phyloP scores from a whole-genome alignment of 2,113 vertebrate species.

The Sterrhoptilus dennistouni region DNA sequence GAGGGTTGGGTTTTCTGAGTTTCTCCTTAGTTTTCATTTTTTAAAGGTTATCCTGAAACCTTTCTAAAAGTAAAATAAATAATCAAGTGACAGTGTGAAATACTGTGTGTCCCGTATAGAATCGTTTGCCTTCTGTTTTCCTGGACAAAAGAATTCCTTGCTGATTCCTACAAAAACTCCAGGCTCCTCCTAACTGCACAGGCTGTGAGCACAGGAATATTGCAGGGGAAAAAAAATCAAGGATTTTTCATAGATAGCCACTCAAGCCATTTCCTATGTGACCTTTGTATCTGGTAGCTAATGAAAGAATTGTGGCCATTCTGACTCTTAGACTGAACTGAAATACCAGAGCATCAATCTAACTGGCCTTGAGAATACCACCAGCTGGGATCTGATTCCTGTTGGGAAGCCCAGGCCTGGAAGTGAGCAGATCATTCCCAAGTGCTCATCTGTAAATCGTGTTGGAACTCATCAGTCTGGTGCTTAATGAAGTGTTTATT shows the following conservation, averaged over 20 bases:
- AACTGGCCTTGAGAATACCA: not conserved
- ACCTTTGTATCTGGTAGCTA: not conserved
- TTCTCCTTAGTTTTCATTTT: not conserved
- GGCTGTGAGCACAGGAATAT: fast-evolving
- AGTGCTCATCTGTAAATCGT: not conserved
- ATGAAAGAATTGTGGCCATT: not conserved
- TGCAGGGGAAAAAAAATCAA: not conserved
- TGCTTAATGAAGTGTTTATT: not conserved
- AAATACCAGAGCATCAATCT: conserved; percentile 1
- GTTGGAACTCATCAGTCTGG: not conserved
- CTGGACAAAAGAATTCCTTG: not conserved
- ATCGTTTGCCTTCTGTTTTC: not conserved
- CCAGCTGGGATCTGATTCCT: not conserved
- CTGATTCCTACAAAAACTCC: not conserved
- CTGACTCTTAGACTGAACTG: not conserved
- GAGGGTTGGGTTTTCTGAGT: not conserved
- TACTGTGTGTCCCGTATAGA: not conserved
- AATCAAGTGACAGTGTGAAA: not conserved
- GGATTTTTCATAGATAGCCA: not conserved
- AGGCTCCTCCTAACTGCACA: not conserved
- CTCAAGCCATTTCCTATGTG: not conserved
- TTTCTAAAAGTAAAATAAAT: not conserved
- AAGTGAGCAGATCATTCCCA: conserved; percentile 1
- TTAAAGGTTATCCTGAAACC: conserved; percentile 20
- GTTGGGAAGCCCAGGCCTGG: not conserved